phyloP scores from a whole-genome alignment of 2,113 vertebrate genomes.

The Plotosus lineatus region DNA sequence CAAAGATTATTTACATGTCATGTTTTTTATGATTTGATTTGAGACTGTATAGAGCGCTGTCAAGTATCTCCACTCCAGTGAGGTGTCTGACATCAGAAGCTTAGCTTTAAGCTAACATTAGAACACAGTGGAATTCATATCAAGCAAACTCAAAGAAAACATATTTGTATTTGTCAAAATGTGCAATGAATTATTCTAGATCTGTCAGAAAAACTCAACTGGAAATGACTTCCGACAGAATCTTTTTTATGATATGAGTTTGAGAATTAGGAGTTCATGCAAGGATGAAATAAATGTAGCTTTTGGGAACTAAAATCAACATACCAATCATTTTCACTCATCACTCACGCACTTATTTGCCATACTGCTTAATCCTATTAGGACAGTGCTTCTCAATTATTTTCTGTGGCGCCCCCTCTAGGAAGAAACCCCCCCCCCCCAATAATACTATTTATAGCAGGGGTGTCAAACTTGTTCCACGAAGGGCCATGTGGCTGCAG shows the following conservation, averaged over 20 bases:
- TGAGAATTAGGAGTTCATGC: background rate
- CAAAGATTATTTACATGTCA: no score
- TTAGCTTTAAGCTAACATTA: constrained; percentile 27
- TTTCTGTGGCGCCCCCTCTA: no score
- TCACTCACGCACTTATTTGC: no score
- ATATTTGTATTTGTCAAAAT: constrained; percentile 2
- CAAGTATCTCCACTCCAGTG: constrained; percentile 11
- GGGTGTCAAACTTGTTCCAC: no score
- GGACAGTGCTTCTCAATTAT: no score
- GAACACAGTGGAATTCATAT: background rate
- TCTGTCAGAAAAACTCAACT: background rate
- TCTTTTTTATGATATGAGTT: background rate
- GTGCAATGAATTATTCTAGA: background rate
- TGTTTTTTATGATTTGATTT: no score
- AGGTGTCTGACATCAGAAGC: constrained; percentile 33
- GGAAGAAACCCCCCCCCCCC: no score
- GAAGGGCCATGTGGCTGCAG: no score
- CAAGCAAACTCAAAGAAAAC: background rate
- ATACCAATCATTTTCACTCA: background rate
- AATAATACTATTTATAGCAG: no score
- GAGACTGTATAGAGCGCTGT: no score
- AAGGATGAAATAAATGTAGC: background rate
- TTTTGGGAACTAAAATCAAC: background rate
- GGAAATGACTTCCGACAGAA: background rate
- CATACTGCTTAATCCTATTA: no score